Evolutionary conservation across 2,797 vertebrate genomes (phyloP).

Genomic region (Rousettus madagascariensis): DNA sequence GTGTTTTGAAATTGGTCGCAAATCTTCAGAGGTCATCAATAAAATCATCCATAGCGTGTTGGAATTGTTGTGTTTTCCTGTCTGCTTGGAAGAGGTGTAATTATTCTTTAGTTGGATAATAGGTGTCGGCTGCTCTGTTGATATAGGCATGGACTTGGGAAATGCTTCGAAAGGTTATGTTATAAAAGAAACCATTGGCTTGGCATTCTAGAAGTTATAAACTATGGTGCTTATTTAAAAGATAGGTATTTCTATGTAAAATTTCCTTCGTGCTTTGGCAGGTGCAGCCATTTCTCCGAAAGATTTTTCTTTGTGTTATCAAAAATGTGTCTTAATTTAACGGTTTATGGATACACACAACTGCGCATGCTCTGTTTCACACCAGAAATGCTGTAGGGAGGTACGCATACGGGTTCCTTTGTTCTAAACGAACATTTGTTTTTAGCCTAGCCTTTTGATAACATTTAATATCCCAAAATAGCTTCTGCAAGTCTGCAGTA

Average conservation of each 20-base stretch:
- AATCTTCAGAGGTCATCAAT: background rate
- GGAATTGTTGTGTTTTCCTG: background rate
- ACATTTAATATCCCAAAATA: background rate
- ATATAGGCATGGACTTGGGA: background rate
- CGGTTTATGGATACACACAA: background rate
- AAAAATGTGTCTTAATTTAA: background rate
- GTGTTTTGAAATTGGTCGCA: slow-evolving; percentile 7
- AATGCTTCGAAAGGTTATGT: background rate
- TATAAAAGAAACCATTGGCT: background rate
- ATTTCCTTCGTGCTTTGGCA: background rate
- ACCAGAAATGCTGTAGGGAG: background rate
- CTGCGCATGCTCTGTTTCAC: background rate
- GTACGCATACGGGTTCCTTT: background rate
- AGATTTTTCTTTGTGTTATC: background rate
- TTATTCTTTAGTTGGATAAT: background rate
- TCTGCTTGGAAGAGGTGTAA: background rate
- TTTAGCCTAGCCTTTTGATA: background rate
- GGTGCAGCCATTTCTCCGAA: background rate
- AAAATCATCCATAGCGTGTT: background rate
- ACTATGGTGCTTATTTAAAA: background rate
- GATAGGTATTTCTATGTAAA: background rate
- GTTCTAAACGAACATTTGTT: background rate
- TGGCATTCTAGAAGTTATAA: background rate
- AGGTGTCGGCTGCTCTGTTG: background rate
- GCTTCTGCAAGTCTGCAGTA: background rate